Evolutionary conservation across 2,797 vertebrate genomes (phyloP), one percentile per base, ranked within the genome.

Genomic region (Lepilemur ruficaudatus): DNA sequence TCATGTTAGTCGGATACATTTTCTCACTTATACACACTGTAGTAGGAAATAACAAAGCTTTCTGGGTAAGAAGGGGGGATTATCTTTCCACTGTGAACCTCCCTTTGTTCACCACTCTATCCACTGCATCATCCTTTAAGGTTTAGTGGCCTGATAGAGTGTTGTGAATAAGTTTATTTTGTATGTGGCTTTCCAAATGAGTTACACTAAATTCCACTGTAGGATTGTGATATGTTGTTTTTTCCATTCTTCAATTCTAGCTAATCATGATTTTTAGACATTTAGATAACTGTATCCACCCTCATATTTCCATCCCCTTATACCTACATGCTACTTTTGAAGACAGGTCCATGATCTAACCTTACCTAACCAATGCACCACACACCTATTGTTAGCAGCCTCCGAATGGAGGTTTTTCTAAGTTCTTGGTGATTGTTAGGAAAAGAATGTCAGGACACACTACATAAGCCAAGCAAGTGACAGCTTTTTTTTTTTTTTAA

Each of bases 11-110:
- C 7, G 79, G 35, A 83, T 80, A 70, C 7, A 43, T 89, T 85
- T 79, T 91, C 9, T 91, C 5, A 55, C 86, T 86, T 95, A 55
- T 95, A 82, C 80, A 75, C 52, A 55, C 13, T 95, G 76, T 25
- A 79, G n/a, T 79, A 75, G 89, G n/a, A 86, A 92, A 67, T 48
- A 86, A 17, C 46, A 93, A 79, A 76, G 22, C 14, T 75, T 84
- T 92, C 9, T 23, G 32, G 23, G 55, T 76, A 76, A 46, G 79
- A 94, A 87, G 61, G 5, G 4, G 4, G 75, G 5, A 79, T 76
- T 79, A 61, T 48, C 7, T 94, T 88, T 88, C 32, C 2, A 73
- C 9, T 73, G 25, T 61, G 63, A 75, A 18, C 10, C 7, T 95
- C 52, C 41, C 38, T 87, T 89, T 81, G 4, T 65, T 48, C 82